Conservation (phyloP, 2,113 vertebrate genomes). For the Periophthalmodon schlosseri region DNA sequence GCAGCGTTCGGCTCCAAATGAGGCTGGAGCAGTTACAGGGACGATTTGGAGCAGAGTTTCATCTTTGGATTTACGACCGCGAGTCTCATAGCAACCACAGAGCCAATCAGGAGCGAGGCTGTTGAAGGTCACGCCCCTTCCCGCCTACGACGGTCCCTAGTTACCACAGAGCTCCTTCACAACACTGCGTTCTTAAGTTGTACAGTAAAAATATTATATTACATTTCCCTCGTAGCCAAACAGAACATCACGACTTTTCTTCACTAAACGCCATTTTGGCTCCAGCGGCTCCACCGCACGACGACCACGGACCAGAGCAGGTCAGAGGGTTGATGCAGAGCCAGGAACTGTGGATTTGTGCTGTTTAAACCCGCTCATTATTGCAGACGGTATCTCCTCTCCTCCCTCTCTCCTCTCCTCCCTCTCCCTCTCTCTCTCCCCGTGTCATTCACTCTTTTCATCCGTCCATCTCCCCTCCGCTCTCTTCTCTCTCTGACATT, state of each 20-base stretch:
- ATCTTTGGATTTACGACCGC: too few relatives aligned
- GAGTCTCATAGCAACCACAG: too few relatives aligned
- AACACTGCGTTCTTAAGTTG: not conserved
- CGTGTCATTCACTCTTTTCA: constrained; percentile 55
- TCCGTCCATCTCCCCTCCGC: constrained; percentile 44
- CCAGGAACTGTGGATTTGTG: constrained; percentile 23
- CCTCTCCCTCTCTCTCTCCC: constrained; percentile 17
- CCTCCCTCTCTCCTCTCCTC: too few relatives aligned
- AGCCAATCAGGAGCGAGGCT: too few relatives aligned
- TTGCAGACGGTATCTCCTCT: constrained; percentile 33
- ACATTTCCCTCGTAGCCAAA: not conserved
- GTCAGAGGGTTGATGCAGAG: constrained; percentile 26
- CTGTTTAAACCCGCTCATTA: constrained; percentile 68
- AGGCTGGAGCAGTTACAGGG: too few relatives aligned
- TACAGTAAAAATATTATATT: not conserved
- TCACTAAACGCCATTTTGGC: not conserved
- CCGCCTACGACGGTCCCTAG: too few relatives aligned
- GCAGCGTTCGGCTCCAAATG: too few relatives aligned
- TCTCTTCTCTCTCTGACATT: constrained; percentile 25
- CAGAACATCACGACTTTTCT: constrained; percentile 17
- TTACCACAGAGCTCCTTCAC: not conserved
- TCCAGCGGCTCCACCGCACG: constrained; percentile 29
- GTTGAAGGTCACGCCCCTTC: too few relatives aligned
- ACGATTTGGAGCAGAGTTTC: too few relatives aligned
- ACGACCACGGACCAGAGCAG: constrained; percentile 45